Evolutionary conservation across 2,113 vertebrate genomes (phyloP), one percentile per base, ranked within the genome.

Genomic region (Empidonax traillii): DNA sequence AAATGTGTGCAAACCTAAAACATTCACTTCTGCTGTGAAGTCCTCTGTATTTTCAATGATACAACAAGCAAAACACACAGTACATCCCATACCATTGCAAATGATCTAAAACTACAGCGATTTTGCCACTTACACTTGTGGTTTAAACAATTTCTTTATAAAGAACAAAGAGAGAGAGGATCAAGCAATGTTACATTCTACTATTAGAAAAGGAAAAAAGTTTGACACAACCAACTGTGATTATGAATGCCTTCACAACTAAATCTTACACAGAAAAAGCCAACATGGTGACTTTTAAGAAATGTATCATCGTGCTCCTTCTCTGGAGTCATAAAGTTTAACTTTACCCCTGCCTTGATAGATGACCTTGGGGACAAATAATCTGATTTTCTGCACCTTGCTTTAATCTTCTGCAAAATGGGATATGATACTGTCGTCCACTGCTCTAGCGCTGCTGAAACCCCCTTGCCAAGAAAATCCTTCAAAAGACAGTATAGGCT

Each of bases 1-100:
- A 95, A 92, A 97, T 66, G 69, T 56, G 82, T 67, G 90, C 92
- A 94, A 92, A 93, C 87, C 90, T 27, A 37, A 95, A 90, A 58
- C 68, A 67, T 44, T 75, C 65, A 31, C 41, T 90, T 51, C 44
- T 71, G 35, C 69, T 43, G 23, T 85, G 75, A 91, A 96, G 83
- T 73, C 47, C 56, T 69, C 52, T 74, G 44, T 73, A 55, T 87
- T 89, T 73, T 65, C 71, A 93, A 59, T 76, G 78, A 53, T 92
- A 74, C 1, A 66, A 84, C 89, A 76, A 90, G 79, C 9, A 67
- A 58, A 77, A 77, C 46, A 66, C 3, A 9, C 44, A 39, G 31
- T 65, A 66, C 83, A 41, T 62, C 35, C 66, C 85, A 30, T 35
- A 35, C 33, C 11, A 46, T 77, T 6, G 0, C 21, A 86, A 65